phyloP scores from a whole-genome alignment of 2,888 invertebrate genomes.

The Cantharis lateralis region DNA sequence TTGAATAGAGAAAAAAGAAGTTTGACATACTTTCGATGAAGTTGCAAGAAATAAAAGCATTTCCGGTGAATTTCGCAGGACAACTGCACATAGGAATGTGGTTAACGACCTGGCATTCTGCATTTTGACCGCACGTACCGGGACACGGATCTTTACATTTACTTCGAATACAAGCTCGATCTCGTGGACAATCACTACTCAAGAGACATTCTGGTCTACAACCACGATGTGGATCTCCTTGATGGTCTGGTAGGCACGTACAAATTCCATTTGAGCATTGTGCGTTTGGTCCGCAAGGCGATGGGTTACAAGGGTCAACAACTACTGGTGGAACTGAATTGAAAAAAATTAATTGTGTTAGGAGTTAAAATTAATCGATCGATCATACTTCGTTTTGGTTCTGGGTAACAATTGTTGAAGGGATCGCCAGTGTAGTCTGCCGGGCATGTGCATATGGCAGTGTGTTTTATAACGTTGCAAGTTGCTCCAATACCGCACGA shows the following conservation, averaged over 20 bases:
- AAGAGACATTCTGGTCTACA: conserved; percentile 75
- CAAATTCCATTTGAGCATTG: conserved; percentile 80
- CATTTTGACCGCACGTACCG: conserved; percentile 72
- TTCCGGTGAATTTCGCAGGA: conserved; percentile 67
- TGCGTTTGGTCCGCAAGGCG: conserved; percentile 84
- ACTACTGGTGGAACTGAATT: conserved; percentile 40
- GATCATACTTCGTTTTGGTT: conserved; percentile 56
- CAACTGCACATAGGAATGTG: conserved; percentile 79
- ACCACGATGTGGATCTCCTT: conserved; percentile 74
- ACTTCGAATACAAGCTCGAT: conserved; percentile 68
- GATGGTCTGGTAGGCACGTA: conserved; percentile 75
- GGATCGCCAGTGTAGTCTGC: conserved; percentile 78
- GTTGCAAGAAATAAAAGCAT: conserved; percentile 68
- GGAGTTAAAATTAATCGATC: neutral
- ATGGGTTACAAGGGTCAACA: conserved; percentile 72
- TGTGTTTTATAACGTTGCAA: conserved; percentile 76
- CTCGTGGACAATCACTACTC: conserved; percentile 66
- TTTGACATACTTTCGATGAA: conserved; percentile 51
- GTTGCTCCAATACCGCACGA: conserved; percentile 75
- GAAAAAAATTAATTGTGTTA: neutral
- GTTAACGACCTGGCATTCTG: conserved; percentile 73
- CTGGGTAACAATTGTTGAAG: conserved; percentile 68
- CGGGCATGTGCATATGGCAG: conserved; percentile 75
- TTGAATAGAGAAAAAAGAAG: neutral
- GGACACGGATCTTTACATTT: conserved; percentile 71